These are phyloP conservation scores for Limonius californicus DNA, from an alignment of 1,140 invertebrate species.

Conservation along the genomic window DNA sequence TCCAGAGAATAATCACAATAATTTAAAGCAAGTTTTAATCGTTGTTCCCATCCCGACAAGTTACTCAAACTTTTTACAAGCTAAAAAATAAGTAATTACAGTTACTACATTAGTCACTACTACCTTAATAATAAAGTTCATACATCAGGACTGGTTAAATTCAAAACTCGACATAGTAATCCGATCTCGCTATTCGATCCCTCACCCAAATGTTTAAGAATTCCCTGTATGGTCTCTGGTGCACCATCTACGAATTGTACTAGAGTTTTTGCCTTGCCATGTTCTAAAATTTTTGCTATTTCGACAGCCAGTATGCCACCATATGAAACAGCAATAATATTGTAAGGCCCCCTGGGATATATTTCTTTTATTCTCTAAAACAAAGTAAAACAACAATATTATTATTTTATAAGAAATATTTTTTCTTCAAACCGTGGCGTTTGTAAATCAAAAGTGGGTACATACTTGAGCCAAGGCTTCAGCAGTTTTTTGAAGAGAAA, in stretches of 20 bases:
- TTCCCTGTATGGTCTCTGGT: constrained; percentile 39
- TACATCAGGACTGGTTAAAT: constrained; percentile 38
- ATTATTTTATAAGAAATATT: too few species aligned
- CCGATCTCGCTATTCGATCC: constrained; percentile 31
- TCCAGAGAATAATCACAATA: constrained; percentile 23
- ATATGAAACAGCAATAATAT: constrained; percentile 44
- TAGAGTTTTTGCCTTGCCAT: constrained; percentile 35
- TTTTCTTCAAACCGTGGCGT: too few species aligned
- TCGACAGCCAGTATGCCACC: constrained; percentile 43
- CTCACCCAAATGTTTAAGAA: constrained; percentile 38
- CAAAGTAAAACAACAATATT: too few species aligned
- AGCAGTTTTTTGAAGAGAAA: not conserved
- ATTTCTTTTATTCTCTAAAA: constrained; percentile 39
- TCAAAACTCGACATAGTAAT: constrained; percentile 36
- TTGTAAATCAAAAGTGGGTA: too few species aligned
- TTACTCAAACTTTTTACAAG: constrained; percentile 28
- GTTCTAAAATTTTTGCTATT: constrained; percentile 40
- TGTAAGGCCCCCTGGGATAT: constrained; percentile 41
- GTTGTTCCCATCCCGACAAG: constrained; percentile 24
- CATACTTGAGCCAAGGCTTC: not conserved
- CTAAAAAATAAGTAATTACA: constrained; percentile 17
- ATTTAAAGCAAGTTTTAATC: constrained; percentile 29
- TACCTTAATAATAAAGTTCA: too few species aligned
- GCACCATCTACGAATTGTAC: constrained; percentile 44
- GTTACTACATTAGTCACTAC: not conserved